phyloP scores from a whole-genome alignment of 2,888 invertebrate species.

The Stenurella melanura region DNA sequence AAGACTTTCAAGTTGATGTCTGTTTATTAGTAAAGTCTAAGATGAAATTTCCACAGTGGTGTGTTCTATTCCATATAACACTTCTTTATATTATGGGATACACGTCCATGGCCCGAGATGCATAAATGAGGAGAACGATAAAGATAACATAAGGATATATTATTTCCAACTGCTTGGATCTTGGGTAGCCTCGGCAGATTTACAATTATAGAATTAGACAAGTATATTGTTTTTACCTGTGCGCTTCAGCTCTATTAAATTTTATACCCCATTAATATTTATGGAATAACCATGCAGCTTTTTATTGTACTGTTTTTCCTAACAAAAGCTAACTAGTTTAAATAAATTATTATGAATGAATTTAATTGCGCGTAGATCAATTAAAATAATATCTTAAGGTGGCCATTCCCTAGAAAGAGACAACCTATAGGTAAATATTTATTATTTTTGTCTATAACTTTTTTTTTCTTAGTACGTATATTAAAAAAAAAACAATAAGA shows the following conservation, averaged over 20 bases:
- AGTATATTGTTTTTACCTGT: slow-evolving; percentile 41
- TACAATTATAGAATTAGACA: slow-evolving; percentile 42
- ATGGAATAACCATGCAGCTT: slow-evolving; percentile 14
- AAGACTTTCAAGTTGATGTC: too few relatives aligned
- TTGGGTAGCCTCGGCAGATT: slow-evolving; percentile 11
- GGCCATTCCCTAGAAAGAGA: too few relatives aligned
- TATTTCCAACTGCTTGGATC: slow-evolving; percentile 43
- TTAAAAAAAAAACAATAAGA: too few relatives aligned
- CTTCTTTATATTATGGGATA: neutral
- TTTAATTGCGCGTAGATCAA: neutral
- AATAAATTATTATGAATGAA: neutral
- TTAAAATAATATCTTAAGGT: neutral
- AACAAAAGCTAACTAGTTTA: slow-evolving; percentile 1
- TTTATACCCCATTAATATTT: slow-evolving; percentile 23
- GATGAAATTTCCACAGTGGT: too few relatives aligned
- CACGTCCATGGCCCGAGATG: slow-evolving; percentile 13
- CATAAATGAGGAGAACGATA: slow-evolving; percentile 3
- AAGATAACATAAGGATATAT: slow-evolving; percentile 29
- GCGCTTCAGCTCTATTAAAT: neutral
- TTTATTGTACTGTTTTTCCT: neutral
- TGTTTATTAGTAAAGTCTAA: too few relatives aligned
- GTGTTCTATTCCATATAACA: neutral
- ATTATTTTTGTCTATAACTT: too few relatives aligned
- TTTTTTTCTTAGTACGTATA: too few relatives aligned
- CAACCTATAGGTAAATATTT: too few relatives aligned